phyloP scores from a whole-genome alignment of 2,113 vertebrate genomes.

The Oplegnathus fasciatus region DNA sequence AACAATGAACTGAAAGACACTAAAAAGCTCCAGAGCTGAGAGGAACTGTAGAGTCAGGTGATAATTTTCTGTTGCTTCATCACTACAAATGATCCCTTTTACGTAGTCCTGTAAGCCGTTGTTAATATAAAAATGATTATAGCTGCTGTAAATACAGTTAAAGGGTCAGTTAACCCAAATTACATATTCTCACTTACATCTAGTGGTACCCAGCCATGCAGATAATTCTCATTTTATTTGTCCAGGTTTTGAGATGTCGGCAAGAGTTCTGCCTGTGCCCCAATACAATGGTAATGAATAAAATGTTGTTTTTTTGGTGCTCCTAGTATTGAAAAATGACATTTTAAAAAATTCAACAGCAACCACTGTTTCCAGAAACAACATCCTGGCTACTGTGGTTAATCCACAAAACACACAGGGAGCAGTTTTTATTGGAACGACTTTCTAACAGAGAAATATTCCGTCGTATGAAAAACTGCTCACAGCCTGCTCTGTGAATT shows the following conservation, averaged over 20 bases:
- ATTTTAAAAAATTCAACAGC: neutral
- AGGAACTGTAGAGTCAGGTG: neutral
- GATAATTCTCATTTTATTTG: neutral
- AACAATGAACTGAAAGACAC: conserved; percentile 1
- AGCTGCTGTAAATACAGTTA: neutral
- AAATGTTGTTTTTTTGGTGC: neutral
- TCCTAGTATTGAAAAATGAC: neutral
- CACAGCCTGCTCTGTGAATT: neutral
- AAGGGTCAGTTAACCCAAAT: neutral
- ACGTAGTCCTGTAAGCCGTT: too few species aligned
- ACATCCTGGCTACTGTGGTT: neutral
- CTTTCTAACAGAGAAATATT: neutral
- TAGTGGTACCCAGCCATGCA: neutral
- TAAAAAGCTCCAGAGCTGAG: too few species aligned
- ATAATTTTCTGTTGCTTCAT: neutral
- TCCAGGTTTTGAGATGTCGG: neutral
- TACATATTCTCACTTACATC: neutral
- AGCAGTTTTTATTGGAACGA: neutral
- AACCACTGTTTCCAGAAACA: conserved; percentile 1
- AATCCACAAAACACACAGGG: neutral
- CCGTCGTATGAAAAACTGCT: neutral
- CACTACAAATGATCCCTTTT: too few species aligned
- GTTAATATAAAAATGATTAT: neutral
- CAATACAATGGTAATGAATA: neutral
- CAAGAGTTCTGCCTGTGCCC: neutral